phyloP scores from a whole-genome alignment of 2,797 vertebrate species.

The Sebastes oblongus region DNA sequence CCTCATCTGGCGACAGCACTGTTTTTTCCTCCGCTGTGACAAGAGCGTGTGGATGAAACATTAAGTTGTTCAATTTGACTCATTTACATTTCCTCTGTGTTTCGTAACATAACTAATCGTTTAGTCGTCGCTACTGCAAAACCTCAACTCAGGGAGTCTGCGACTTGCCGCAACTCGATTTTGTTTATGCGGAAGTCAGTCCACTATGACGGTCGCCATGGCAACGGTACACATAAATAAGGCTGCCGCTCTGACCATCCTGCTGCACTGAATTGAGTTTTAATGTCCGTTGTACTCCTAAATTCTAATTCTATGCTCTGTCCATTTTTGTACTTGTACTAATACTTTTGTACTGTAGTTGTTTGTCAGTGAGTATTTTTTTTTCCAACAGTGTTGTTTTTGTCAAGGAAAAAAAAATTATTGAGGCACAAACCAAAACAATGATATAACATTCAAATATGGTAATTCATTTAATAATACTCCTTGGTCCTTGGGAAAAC shows the following conservation, averaged over 20 bases:
- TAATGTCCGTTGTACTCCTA: no score
- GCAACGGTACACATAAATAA: no score
- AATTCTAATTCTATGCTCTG: background rate
- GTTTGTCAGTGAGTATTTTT: background rate
- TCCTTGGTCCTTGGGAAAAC: background rate
- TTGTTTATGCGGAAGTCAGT: no score
- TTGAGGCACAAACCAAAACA: background rate
- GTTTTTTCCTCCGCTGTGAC: background rate
- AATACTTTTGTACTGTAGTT: background rate
- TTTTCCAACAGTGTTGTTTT: background rate
- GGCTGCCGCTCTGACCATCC: no score
- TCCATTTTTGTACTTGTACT: background rate
- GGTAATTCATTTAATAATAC: background rate
- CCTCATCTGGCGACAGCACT: background rate
- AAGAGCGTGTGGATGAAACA: background rate
- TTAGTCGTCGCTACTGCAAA: no score
- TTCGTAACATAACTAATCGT: rapidly evolving
- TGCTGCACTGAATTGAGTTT: rapidly evolving
- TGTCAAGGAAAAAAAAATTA: background rate
- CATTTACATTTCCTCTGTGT: background rate
- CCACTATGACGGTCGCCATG: rapidly evolving
- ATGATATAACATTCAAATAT: background rate
- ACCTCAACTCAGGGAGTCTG: no score
- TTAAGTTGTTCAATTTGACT: background rate
- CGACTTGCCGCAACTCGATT: rapidly evolving